These are phyloP conservation scores for Apamea crenata DNA, from an alignment of 2,888 invertebrate genomes.

Conservation along the genomic window DNA sequence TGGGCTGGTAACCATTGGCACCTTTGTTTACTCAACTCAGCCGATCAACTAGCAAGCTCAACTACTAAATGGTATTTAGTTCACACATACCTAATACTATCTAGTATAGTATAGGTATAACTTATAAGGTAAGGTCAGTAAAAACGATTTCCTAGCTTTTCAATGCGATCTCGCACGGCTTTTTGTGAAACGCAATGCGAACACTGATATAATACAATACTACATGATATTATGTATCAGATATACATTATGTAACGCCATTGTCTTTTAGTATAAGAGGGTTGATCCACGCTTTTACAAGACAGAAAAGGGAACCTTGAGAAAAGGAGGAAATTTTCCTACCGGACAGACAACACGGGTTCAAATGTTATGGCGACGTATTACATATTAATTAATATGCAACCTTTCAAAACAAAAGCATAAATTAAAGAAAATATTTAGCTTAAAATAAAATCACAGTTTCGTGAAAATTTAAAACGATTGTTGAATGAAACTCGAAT, in stretches of 20 bases:
- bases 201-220: constrained; percentile 25
- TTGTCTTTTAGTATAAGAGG: constrained; percentile 26
- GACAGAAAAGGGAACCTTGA: neutral
- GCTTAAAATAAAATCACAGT: neutral
- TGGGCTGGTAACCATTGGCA: constrained; percentile 62
- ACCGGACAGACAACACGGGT: neutral
- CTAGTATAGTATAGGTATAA: constrained; percentile 21
- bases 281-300: constrained; percentile 1
- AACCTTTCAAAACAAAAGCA: neutral
- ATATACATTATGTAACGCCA: constrained; percentile 37
- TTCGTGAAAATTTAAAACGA: neutral
- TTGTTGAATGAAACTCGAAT: neutral
- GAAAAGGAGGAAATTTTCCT: neutral
- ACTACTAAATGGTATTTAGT: constrained; percentile 64
- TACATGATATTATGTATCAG: constrained; percentile 30
- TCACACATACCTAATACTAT: constrained; percentile 63
- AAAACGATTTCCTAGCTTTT: constrained; percentile 50
- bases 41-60: constrained; percentile 59
- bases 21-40: constrained; percentile 70
- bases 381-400: neutral
- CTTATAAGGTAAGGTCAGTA: constrained; percentile 24
- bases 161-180: constrained; percentile 45
- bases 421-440: neutral
- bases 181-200: constrained; percentile 31
- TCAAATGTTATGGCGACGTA: neutral